Evolutionary conservation across 2,113 vertebrate genomes (phyloP).

Genomic region (Nematolebias whitei): DNA sequence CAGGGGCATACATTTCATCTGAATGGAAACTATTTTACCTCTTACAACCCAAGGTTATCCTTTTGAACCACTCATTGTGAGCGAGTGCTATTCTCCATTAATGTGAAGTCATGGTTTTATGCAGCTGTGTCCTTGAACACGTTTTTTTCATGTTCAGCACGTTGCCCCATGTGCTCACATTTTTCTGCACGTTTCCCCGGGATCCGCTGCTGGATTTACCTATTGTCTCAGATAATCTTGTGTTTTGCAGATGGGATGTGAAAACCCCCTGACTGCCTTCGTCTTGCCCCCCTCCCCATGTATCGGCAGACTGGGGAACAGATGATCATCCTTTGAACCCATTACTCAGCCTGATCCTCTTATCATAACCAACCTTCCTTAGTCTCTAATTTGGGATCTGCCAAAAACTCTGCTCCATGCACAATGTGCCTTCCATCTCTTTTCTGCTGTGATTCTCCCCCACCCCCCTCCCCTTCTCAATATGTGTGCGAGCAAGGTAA

Average conservation of each 20-base stretch:
- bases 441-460: constrained; percentile 21
- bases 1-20: constrained; percentile 59
- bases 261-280: constrained; percentile 41
- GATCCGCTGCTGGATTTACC: constrained; percentile 62
- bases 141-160: constrained; percentile 29
- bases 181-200: constrained; percentile 29
- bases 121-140: constrained; percentile 3
- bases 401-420: constrained; percentile 57
- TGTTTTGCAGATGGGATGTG: constrained; percentile 70
- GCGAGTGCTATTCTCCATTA: neutral
- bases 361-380: constrained; percentile 73
- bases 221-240: constrained; percentile 75
- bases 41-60: constrained; percentile 38
- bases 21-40: constrained; percentile 26
- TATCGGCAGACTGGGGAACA: constrained; percentile 64
- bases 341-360: constrained; percentile 78
- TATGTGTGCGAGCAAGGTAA: constrained; percentile 12
- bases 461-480: too few species aligned
- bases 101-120: constrained; percentile 8
- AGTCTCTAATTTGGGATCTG: constrained; percentile 70
- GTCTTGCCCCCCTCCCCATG: constrained; percentile 4
- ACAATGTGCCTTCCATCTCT: constrained; percentile 57
- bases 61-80: neutral
- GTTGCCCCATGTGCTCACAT: constrained; percentile 17
- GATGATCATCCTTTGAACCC: constrained; percentile 75